phyloP scores from a whole-genome alignment of 1,140 invertebrate species.

The Babylonia areolata region DNA sequence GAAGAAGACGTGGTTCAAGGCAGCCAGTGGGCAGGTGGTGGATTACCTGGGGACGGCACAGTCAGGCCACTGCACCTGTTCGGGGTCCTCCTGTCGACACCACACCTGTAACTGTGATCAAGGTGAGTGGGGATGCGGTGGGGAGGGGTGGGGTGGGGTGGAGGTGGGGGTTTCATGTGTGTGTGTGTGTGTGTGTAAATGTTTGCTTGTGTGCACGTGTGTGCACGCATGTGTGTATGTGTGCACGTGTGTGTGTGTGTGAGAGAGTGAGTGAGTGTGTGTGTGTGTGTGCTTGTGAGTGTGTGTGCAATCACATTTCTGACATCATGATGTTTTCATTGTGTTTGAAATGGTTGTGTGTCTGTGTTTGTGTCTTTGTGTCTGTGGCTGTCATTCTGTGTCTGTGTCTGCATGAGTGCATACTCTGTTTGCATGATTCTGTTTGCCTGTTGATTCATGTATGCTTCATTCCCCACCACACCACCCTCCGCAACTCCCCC shows the following conservation, averaged over 20 bases:
- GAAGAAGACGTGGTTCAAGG: slow-evolving; percentile 92
- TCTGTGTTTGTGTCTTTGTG: background rate
- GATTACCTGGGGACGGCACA: slow-evolving; percentile 61
- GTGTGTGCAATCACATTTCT: background rate
- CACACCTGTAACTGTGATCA: slow-evolving; percentile 91
- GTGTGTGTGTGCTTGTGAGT: background rate
- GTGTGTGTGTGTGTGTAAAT: background rate
- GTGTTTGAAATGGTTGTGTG: background rate
- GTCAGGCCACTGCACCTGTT: slow-evolving; percentile 71
- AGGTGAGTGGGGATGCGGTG: slow-evolving; percentile 65
- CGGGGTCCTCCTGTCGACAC: slow-evolving; percentile 86
- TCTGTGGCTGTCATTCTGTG: background rate
- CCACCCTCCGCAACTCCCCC: too few species aligned
- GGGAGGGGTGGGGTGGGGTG: too few species aligned
- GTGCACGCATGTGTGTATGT: background rate
- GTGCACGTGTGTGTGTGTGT: background rate
- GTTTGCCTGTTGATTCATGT: too few species aligned
- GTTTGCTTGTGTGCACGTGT: background rate
- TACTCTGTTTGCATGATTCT: background rate
- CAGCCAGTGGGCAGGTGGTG: slow-evolving; percentile 81
- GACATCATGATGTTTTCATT: too few species aligned
- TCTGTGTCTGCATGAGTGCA: background rate
- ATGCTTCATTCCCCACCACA: too few species aligned
- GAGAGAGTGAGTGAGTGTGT: background rate
- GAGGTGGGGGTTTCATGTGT: background rate